Conservation (phyloP, 92 coral and sea anemone species). For the Zoanthus gigantus region DNA sequence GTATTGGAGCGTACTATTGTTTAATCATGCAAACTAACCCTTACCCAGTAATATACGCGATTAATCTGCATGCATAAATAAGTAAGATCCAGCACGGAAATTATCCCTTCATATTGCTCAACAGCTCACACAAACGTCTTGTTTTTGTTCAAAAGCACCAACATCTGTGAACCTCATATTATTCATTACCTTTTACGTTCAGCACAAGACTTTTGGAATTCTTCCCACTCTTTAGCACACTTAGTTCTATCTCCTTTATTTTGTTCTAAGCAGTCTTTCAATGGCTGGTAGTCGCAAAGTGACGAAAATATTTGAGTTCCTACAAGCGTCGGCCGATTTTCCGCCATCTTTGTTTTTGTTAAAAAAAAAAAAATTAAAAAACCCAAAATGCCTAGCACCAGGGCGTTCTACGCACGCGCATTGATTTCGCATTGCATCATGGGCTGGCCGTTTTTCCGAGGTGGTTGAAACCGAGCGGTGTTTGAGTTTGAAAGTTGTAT, state of each 20-base stretch:
- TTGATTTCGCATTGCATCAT: constrained; percentile 82
- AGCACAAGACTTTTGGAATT: constrained; percentile 81
- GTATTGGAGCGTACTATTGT: too few species aligned
- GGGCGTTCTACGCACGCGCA: constrained; percentile 77
- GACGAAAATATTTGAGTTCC: constrained; percentile 17
- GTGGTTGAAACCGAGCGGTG: constrained; percentile 97
- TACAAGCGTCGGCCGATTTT: not conserved
- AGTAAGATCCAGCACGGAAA: too few species aligned
- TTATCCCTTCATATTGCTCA: too few species aligned
- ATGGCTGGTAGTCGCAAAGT: constrained; percentile 74
- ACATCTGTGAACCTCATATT: too few species aligned
- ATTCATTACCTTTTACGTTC: constrained; percentile 72
- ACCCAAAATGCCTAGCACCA: constrained; percentile 44
- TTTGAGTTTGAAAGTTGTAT: constrained; percentile 86
- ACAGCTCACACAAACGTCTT: too few species aligned
- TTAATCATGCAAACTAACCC: too few species aligned
- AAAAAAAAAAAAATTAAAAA: constrained; percentile 1
- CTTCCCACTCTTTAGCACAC: constrained; percentile 81
- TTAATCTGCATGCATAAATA: too few species aligned
- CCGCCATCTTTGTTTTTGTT: constrained; percentile 78
- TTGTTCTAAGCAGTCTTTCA: constrained; percentile 77
- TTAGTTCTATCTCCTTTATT: constrained; percentile 85
- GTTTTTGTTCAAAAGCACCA: too few species aligned
- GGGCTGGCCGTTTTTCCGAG: constrained; percentile 97
- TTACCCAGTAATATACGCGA: too few species aligned